A percentile compares a stretch with the other conserved stretches of the same genome.
Conservation (phyloP, 2,113 vertebrate species). For the Gambusia affinis region DNA sequence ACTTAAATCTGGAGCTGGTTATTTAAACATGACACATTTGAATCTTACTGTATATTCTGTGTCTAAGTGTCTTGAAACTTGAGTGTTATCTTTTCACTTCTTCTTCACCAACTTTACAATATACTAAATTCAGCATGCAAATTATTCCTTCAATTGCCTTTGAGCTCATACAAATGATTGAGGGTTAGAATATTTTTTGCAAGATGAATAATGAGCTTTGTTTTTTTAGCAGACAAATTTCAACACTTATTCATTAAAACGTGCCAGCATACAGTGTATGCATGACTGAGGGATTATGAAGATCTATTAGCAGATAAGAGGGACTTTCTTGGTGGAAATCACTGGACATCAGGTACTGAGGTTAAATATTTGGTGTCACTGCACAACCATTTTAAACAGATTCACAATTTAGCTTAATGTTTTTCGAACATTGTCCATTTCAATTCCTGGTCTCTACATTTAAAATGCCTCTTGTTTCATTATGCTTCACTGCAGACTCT, state of each 20-base stretch:
- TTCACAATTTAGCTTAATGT: slow-evolving; percentile 50
- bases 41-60: not conserved
- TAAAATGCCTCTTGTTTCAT: slow-evolving; percentile 38
- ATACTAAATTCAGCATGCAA: not conserved
- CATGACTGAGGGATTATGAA: slow-evolving; percentile 66
- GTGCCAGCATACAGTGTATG: slow-evolving; percentile 38
- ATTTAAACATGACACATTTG: not conserved
- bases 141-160: not conserved
- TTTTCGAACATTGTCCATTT: slow-evolving; percentile 33
- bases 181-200: no score
- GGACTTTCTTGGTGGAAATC: slow-evolving; percentile 64
- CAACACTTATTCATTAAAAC: slow-evolving; percentile 55
- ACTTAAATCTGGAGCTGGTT: not conserved
- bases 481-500: slow-evolving; percentile 8
- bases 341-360: slow-evolving; percentile 59
- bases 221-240: slow-evolving; percentile 28
- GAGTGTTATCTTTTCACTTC: not conserved
- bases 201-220: not conserved
- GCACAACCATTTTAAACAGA: slow-evolving; percentile 64
- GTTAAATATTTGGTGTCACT: slow-evolving; percentile 56
- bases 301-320: slow-evolving; percentile 73
- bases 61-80: no score
- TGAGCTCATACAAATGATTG: not conserved
- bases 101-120: not conserved
- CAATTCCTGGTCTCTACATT: slow-evolving; percentile 14